Conservation (phyloP, 2,113 vertebrate species). For the Trogon melanurus region DNA sequence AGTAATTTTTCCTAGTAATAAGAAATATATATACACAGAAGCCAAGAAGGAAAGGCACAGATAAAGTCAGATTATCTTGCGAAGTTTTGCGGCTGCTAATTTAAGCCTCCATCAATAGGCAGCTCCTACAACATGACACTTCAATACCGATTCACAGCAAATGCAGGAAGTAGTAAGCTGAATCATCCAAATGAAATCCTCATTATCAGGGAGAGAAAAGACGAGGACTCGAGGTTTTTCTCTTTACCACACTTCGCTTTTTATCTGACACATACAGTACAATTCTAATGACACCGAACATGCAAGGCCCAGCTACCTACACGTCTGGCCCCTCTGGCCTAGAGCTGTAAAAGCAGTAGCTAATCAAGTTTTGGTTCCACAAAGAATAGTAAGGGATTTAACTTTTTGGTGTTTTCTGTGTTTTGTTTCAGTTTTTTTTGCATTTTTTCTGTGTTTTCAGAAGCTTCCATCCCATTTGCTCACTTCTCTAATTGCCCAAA, state of each 20-base stretch:
- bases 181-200: conserved; percentile 17
- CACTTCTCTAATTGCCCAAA: not conserved
- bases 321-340: not conserved
- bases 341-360: not conserved
- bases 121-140: conserved; percentile 42
- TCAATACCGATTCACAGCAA: conserved; percentile 23
- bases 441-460: not conserved
- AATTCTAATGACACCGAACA: not conserved
- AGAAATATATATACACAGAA: conserved; percentile 51
- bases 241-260: not conserved
- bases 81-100: conserved; percentile 52
- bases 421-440: not conserved
- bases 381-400: not conserved
- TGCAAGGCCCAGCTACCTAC: not conserved
- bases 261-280: not conserved
- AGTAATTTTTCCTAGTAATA: conserved; percentile 64
- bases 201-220: not conserved
- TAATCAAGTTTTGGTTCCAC: not conserved
- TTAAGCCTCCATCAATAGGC: conserved; percentile 58
- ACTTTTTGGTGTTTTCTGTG: not conserved
- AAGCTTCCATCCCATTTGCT: not conserved
- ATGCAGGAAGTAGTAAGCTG: conserved; percentile 12
- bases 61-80: conserved; percentile 65
- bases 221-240: not conserved
- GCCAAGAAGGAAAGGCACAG: conserved; percentile 41